Conservation (phyloP, 2,113 vertebrate species). For the Ceyx melanurus region DNA sequence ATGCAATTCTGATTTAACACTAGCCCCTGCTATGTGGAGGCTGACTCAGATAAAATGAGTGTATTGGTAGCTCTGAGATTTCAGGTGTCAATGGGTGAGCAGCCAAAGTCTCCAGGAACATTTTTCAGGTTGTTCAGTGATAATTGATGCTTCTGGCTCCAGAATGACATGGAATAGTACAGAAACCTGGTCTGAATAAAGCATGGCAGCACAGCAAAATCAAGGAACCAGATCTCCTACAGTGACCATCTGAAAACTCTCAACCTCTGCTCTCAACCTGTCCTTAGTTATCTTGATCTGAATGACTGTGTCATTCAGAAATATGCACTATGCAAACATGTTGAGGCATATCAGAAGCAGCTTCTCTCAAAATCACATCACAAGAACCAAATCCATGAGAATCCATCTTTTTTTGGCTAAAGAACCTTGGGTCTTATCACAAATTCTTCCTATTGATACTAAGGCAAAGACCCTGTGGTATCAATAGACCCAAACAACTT, state of each 20-base stretch:
- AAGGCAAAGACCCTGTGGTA: not conserved
- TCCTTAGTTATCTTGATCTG: not conserved
- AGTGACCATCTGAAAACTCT: not conserved
- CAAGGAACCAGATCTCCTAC: not conserved
- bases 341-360: not conserved
- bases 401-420: not conserved
- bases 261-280: not conserved
- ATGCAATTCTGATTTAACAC: not conserved
- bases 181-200: not conserved
- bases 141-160: not conserved
- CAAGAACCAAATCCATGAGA: not conserved
- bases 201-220: not conserved
- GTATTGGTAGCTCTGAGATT: not conserved
- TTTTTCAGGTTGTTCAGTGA: not conserved
- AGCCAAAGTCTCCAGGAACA: fast-evolving
- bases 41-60: not conserved
- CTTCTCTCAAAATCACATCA: not conserved
- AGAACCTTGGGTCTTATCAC: not conserved
- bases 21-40: not conserved
- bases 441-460: not conserved
- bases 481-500: not conserved
- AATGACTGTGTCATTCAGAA: not conserved
- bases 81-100: not conserved
- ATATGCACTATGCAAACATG: fast-evolving
- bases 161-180: not conserved